phyloP scores from a whole-genome alignment of 2,113 vertebrate species.

The Protobothrops flavoviridis region DNA sequence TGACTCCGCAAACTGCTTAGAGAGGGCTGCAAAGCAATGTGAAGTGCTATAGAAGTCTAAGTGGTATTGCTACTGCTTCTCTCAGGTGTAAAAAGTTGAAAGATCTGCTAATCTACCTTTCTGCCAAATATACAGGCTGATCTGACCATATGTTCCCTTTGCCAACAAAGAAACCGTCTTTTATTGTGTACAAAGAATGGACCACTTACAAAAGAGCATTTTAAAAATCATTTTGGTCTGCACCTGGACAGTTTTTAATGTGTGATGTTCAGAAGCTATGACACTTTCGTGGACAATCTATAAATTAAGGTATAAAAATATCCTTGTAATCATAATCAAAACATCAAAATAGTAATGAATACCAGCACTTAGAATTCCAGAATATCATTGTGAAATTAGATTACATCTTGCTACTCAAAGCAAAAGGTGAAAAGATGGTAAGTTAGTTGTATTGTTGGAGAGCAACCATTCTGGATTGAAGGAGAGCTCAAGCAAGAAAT shows the following conservation, averaged over 20 bases:
- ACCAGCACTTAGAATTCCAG: neutral
- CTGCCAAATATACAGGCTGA: neutral
- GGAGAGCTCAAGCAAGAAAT: neutral
- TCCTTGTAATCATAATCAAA: neutral
- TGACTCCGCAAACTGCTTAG: no score
- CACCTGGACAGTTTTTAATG: neutral
- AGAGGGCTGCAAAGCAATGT: no score
- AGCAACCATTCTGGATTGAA: neutral
- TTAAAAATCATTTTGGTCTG: neutral
- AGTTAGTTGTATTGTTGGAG: neutral
- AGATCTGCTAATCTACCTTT: neutral
- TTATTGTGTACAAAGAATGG: neutral
- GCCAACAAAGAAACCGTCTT: neutral
- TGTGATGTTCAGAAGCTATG: neutral
- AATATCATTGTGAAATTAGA: neutral
- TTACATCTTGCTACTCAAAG: neutral
- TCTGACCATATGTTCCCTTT: neutral
- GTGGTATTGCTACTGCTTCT: no score
- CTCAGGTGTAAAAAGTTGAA: neutral
- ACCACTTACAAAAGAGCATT: neutral
- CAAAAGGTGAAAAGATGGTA: neutral
- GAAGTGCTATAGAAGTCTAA: no score
- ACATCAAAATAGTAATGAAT: neutral
- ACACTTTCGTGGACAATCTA: neutral
- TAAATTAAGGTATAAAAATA: neutral